These are phyloP conservation scores for Miniopterus natalensis DNA, from an alignment of 2,113 vertebrate genomes.

Conservation along the genomic window DNA sequence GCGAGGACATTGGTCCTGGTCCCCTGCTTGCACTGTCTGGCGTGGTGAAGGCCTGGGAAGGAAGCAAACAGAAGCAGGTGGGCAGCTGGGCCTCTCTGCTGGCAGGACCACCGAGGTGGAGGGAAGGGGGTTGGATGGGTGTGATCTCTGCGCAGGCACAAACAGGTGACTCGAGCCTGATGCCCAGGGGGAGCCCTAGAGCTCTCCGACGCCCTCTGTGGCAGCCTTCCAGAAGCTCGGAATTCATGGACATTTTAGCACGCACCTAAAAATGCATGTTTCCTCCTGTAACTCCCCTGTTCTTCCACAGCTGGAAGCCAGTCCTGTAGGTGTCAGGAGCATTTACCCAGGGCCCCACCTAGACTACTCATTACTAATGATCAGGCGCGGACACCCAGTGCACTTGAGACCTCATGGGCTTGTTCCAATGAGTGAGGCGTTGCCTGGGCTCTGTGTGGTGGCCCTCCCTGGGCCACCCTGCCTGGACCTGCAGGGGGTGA, in stretches of 20 bases:
- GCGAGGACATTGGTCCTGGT: background rate
- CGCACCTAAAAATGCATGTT: background rate
- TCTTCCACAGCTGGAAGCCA: background rate
- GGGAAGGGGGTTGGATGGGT: background rate
- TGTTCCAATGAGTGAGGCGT: background rate
- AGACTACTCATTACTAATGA: background rate
- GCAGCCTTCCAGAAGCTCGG: fast-evolving
- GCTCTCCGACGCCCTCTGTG: background rate
- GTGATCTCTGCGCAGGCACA: background rate
- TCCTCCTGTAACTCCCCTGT: too few relatives aligned
- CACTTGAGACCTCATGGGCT: background rate
- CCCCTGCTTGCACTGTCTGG: background rate
- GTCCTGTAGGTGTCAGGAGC: too few relatives aligned
- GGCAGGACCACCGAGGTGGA: background rate
- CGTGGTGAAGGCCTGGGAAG: background rate
- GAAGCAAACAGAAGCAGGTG: background rate
- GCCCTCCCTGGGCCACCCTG: background rate
- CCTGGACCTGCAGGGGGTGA: background rate
- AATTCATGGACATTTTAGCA: background rate
- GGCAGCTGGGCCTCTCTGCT: too few relatives aligned
- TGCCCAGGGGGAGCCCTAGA: background rate
- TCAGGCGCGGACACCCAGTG: background rate
- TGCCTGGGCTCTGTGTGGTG: background rate
- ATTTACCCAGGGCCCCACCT: fast-evolving
- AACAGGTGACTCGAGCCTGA: background rate